Evolutionary conservation across 2,888 invertebrate genomes (phyloP), one percentile per base, ranked within the genome.

Genomic region (Synanthedon myopaeformis): DNA sequence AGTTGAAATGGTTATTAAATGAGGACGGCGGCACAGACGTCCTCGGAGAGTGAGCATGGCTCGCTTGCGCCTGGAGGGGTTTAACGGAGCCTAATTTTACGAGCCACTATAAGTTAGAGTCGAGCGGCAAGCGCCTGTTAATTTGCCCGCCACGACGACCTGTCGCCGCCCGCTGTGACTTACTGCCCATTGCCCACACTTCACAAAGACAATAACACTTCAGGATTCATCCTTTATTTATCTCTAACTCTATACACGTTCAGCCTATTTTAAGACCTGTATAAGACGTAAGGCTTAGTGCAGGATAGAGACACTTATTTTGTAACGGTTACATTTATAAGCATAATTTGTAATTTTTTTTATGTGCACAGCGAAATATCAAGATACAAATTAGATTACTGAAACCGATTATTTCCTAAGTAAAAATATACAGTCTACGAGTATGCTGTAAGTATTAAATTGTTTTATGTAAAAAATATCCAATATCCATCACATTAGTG

Each of bases 131-230:
- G 72, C 78, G 79, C 70, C 79, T 84, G 86, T 84, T 86, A 86
- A 86, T 85, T 86, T 83, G 82, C 74, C 74, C 76, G 73, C 74
- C 75, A 69, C 78, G 76, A 69, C 77, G 75, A 67, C 72, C 79
- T 81, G 85, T 85, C 86, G 76, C 76, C 84, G 76, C 83, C 83
- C 82, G 80, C 79, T 75, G 82, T 82, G 81, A 85, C 82, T 80
- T 84, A 85, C 76, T 67, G 69, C 69, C 65, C 62, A 61, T 54
- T 52, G 58, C 55, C 35, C 55, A 51, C 56, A 53, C 62, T 59
- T 57, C 58, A 57, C 57, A 56, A 59, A 61, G 58, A 67, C 62
- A 67, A 68, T 73, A 72, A 72, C 70, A 69, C 72, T 72, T 66
- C 66, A 67, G 69, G 69, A 73, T 71, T 72, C 68, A 65, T 35